phyloP scores from a whole-genome alignment of 2,113 vertebrate species.

The Acinonyx jubatus region DNA sequence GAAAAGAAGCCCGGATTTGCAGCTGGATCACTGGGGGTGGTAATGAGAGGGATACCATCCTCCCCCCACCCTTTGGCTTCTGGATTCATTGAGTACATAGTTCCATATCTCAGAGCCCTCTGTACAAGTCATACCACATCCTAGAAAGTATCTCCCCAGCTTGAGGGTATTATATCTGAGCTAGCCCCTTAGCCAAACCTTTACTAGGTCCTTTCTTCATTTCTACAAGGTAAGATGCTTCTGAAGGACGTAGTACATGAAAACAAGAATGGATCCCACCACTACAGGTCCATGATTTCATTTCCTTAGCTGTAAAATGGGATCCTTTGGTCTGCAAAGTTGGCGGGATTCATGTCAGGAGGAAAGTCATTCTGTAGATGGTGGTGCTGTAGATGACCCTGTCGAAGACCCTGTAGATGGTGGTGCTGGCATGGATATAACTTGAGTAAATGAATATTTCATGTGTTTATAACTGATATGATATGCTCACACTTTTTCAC shows the following conservation, averaged over 20 bases:
- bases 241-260: neutral
- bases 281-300: neutral
- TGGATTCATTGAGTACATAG: no score
- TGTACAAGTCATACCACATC: neutral
- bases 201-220: neutral
- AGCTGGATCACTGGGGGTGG: neutral
- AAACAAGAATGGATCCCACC: neutral
- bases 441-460: neutral
- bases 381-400: neutral
- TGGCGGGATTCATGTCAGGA: no score
- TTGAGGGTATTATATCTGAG: neutral
- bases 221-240: neutral
- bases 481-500: neutral
- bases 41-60: neutral
- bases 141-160: neutral
- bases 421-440: neutral
- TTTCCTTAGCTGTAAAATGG: neutral
- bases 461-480: neutral
- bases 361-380: neutral
- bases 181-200: neutral
- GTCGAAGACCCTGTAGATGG: neutral
- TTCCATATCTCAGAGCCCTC: neutral
- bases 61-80: neutral
- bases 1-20: neutral
- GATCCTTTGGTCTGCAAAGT: neutral